Percentiles rank a stretch among this genome's conserved stretches.
These are phyloP conservation scores for Gymnocypris eckloni DNA, from an alignment of 2,797 vertebrate genomes.

Conservation along the genomic window DNA sequence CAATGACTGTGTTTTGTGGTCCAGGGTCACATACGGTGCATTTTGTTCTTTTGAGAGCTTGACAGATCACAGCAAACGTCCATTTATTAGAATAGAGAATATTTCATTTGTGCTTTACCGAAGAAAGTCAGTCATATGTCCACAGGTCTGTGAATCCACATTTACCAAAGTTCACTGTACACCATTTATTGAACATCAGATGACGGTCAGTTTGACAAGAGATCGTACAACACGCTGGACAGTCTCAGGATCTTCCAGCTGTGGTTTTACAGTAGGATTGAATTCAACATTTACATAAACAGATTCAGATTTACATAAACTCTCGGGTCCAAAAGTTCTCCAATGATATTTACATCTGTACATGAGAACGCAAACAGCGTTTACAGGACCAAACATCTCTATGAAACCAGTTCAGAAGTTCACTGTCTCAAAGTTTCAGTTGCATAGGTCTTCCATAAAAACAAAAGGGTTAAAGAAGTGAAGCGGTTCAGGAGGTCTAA, in stretches of 20 bases:
- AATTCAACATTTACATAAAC: constrained; percentile 33
- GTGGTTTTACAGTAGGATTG: constrained; percentile 7
- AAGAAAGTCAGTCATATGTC: background rate
- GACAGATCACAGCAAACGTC: background rate
- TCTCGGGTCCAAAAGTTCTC: constrained; percentile 2
- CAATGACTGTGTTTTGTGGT: background rate
- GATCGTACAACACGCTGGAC: constrained; percentile 11
- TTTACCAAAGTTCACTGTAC: constrained; percentile 33
- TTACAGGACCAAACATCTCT: background rate
- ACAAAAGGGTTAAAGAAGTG: constrained; percentile 6
- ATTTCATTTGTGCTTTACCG: background rate
- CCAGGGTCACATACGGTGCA: background rate
- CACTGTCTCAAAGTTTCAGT: constrained; percentile 14
- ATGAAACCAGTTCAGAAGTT: constrained; percentile 3
- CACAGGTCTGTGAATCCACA: background rate
- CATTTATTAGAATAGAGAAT: background rate
- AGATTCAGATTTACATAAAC: background rate
- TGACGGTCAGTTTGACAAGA: constrained; percentile 18
- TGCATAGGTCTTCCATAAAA: constrained; percentile 38
- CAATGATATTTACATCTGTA: constrained; percentile 47
- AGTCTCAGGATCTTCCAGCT: background rate
- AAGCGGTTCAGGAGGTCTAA: background rate
- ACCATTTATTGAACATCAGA: constrained; percentile 47
- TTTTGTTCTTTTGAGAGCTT: background rate
- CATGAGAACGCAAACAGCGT: constrained; percentile 1